phyloP scores from a whole-genome alignment of 2,113 vertebrate genomes.

The Sylvia atricapilla region DNA sequence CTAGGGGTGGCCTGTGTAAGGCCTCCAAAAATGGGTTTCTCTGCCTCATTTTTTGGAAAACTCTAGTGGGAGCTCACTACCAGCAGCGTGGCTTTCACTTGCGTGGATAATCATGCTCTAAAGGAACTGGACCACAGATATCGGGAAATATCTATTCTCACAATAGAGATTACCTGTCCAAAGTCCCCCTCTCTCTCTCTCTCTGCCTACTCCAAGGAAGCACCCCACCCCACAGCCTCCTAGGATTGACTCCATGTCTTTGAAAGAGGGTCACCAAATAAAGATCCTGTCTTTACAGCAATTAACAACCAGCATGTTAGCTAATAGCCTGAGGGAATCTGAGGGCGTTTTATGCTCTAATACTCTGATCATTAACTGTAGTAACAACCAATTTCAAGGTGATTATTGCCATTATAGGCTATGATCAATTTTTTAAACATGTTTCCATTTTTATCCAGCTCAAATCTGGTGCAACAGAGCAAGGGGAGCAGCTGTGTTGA shows the following conservation, averaged over 20 bases:
- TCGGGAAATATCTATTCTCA: rapidly evolving
- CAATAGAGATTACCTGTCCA: neutral
- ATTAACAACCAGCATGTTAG: constrained; percentile 66
- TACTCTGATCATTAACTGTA: constrained; percentile 72
- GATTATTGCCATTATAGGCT: constrained; percentile 78
- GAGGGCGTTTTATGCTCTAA: constrained; percentile 53
- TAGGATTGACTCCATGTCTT: neutral
- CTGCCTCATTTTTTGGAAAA: neutral
- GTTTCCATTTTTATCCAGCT: constrained; percentile 69
- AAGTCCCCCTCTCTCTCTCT: neutral
- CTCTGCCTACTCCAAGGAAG: neutral
- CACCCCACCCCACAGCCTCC: neutral
- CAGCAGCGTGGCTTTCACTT: neutral
- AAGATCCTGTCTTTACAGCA: constrained; percentile 41
- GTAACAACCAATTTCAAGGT: constrained; percentile 80
- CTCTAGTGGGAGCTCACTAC: neutral
- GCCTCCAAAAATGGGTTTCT: neutral
- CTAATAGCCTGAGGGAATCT: constrained; percentile 67
- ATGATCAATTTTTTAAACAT: constrained; percentile 76
- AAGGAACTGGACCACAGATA: neutral
- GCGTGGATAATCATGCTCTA: rapidly evolving
- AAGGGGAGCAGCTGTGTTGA: constrained; percentile 72
- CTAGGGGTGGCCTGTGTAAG: neutral
- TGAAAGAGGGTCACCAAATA: constrained; percentile 4
- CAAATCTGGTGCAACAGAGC: constrained; percentile 61